Percentiles rank a stretch among this genome's conserved stretches.
Conservation (phyloP, 1,140 invertebrate genomes). For the Eufriesea mexicana region DNA sequence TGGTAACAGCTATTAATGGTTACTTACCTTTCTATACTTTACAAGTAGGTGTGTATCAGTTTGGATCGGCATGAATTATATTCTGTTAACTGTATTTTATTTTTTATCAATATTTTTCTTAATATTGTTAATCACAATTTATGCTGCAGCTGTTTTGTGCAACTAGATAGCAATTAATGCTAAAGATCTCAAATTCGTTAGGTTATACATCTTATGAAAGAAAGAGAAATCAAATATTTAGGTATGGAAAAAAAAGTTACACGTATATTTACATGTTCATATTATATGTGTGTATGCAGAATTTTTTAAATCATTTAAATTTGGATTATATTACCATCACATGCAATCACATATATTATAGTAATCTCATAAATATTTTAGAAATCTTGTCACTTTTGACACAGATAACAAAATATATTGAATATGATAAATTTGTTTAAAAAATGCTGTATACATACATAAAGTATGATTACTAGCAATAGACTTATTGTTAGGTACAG, state of each 20-base stretch:
- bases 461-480: background rate
- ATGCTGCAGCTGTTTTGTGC: constrained; percentile 16
- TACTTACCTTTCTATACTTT: background rate
- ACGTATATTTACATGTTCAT: background rate
- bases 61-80: background rate
- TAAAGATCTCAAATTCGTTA: constrained; percentile 72
- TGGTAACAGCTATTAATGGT: constrained; percentile 2
- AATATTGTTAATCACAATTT: background rate
- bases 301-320: background rate
- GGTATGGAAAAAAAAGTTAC: constrained; percentile 18
- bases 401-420: background rate
- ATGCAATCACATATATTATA: background rate
- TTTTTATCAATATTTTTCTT: constrained; percentile 46
- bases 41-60: background rate
- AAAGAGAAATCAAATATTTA: constrained; percentile 30
- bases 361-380: background rate
- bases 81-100: constrained; percentile 42
- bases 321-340: background rate
- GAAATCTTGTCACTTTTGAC: background rate
- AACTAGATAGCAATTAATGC: constrained; percentile 41
- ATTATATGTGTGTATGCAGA: background rate
- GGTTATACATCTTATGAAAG: constrained; percentile 11
- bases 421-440: background rate
- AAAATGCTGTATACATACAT: constrained; percentile 10
- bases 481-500: background rate